Evolutionary conservation across 1,140 invertebrate genomes (phyloP).

Genomic region (Apocrypta bakeri): DNA sequence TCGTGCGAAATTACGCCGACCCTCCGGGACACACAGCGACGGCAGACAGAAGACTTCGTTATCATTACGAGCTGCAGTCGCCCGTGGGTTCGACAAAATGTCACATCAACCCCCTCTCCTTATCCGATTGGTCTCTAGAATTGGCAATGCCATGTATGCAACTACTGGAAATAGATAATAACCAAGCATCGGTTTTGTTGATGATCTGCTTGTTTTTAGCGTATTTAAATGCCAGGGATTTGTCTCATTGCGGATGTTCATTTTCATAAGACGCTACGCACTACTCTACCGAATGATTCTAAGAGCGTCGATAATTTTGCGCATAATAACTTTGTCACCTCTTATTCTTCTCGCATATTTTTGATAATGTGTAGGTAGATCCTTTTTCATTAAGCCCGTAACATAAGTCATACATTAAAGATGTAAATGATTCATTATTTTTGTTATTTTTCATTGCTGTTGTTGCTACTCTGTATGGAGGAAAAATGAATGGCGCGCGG

Average conservation of each 20-base stretch:
- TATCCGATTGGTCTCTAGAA: neutral
- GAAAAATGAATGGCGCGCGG: conserved; percentile 46
- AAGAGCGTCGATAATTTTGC: too few species aligned
- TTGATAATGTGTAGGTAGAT: too few species aligned
- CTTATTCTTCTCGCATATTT: too few species aligned
- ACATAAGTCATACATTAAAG: too few species aligned
- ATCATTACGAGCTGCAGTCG: conserved; percentile 48
- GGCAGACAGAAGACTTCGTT: conserved; percentile 49
- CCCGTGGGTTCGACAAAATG: conserved; percentile 44
- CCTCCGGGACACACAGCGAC: conserved; percentile 39
- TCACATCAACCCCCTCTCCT: conserved; percentile 19
- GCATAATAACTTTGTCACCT: too few species aligned
- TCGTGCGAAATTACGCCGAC: conserved; percentile 48
- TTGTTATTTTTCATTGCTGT: neutral
- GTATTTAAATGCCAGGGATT: conserved; percentile 8
- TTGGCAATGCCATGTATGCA: conserved; percentile 37
- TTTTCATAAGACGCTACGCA: too few species aligned
- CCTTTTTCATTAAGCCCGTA: too few species aligned
- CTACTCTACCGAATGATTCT: too few species aligned
- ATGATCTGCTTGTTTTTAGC: neutral
- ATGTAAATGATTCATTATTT: too few species aligned
- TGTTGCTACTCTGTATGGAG: neutral
- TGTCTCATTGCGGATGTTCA: too few species aligned
- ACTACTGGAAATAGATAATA: conserved; percentile 40
- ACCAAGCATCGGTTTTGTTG: conserved; percentile 25